Evolutionary conservation across 2,797 vertebrate species (phyloP), one percentile per base, ranked within the genome.

Genomic region (Malurus leucopterus): DNA sequence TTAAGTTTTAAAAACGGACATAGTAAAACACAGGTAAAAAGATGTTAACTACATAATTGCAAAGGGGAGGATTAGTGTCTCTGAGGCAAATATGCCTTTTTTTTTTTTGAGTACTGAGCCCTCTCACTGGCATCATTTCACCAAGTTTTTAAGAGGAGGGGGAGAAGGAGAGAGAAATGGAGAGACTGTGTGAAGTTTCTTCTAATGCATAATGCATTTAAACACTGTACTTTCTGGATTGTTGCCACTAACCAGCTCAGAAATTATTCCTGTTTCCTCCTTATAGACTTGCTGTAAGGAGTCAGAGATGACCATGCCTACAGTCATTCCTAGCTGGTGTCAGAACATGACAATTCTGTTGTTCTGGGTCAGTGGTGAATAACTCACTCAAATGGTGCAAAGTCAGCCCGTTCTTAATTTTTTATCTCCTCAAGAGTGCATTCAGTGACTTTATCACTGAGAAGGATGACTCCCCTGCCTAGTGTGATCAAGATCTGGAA

Each of bases 341-440:
- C 69, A 80, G 88, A 80, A 49, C 17, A 17, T 27, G 89, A 76
- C 85, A 94, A 86, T 96, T 92, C 95, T 96, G 94, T 95, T 95
- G 95, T 94, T 94, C 95, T 96, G 94, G 96, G 95, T 97, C 96
- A 97, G 94, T 51, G 71, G 84, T 78, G 96, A 97, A 96, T 97
- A 95, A 90, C 73, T 97, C 96, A 94, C 91, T 96, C 92, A 86
- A 91, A 96, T 93, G 93, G 88, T 96, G 96, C 96, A 38, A 93
- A 96, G 96, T 97, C 97, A 97, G 96, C 97, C 95, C 86, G 93
- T 96, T 97, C 96, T 97, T 97, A 97, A 97, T 97, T 97, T 97
- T 97, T 97, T 96, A 91, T 96, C 96, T 97, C 94, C 97, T 97
- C 96, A 93, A 95, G 97, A 97, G 96, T 96, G 93, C 92, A 94